Evolutionary conservation across 2,113 vertebrate species (phyloP).

Genomic region (Meriones unguiculatus): DNA sequence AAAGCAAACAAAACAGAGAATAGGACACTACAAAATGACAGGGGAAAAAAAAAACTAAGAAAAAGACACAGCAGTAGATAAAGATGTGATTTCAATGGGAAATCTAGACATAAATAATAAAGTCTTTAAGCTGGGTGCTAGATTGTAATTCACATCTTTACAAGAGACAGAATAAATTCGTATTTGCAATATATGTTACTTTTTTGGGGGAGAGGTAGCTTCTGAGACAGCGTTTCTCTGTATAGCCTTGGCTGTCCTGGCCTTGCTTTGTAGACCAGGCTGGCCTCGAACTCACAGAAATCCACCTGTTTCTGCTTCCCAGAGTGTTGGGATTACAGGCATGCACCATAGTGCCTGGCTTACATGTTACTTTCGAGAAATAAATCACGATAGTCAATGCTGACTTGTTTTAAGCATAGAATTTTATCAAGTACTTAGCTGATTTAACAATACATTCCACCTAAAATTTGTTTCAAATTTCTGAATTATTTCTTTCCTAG

Average conservation of each 20-base stretch:
- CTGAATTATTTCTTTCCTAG: neutral
- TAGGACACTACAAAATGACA: neutral
- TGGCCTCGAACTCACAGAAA: too few relatives aligned
- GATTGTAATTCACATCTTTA: neutral
- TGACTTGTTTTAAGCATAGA: conserved; percentile 24
- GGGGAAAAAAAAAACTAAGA: neutral
- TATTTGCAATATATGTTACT: neutral
- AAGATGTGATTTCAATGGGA: neutral
- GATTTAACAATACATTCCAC: conserved; percentile 5
- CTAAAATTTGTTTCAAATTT: conserved; percentile 46
- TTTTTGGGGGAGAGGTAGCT: neutral
- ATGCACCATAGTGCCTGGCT: neutral
- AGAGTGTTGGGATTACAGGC: too few relatives aligned
- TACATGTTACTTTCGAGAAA: neutral
- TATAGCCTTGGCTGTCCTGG: too few relatives aligned
- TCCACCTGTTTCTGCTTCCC: too few relatives aligned
- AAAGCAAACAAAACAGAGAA: neutral
- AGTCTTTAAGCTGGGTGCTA: neutral
- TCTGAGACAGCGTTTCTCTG: too few relatives aligned
- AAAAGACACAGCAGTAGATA: neutral
- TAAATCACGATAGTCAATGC: neutral
- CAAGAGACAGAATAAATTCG: neutral
- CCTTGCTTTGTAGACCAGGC: too few relatives aligned
- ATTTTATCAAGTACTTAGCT: conserved; percentile 9
- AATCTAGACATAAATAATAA: neutral